Evolutionary conservation across 1,140 invertebrate species (phyloP), one percentile per base, ranked within the genome.

Genomic region (Drosophila erecta): DNA sequence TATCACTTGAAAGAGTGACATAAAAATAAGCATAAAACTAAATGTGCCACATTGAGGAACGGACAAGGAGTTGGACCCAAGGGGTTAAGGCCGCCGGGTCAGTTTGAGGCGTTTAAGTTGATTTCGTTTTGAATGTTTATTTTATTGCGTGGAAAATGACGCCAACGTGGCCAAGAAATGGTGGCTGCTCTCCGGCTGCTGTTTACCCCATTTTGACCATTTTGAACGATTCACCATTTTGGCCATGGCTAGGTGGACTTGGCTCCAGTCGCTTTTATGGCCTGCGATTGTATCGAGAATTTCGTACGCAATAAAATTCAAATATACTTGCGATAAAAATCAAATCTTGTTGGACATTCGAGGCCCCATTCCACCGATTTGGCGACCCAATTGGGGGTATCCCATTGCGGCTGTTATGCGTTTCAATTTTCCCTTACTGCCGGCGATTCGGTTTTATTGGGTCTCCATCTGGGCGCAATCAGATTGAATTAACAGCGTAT

Each of bases 121-220:
- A 91, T 90, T 89, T 90, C 87, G 74, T 79, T 90, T 90, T 91
- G 79, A 91, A 91, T 91, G 87, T 76, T 90, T 89, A 90, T 90
- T 91, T 91, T 91, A 91, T 90, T 89, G 89, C 89, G 83, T 85
- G 84, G 89, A 90, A 91, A 91, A 91, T 89, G 89, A 90, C 89
- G 89, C 89, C 89, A 91, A 90, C 81, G 80, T 91, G 89, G 89
- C 89, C 89, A 85, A 89, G 76, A 83, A 89, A 86, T 81, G 86
- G 78, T 79, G 78, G 73, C 51, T 56, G 61, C 61, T 76, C 79
- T 33, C 12, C 40, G 6, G 20, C 40, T 53, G 11, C 35, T 61
- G 44, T 15, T 20, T 44, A 27, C 56, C 54, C 55, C 57, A 44
- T 33, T 47, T 40, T 24, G 30, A 15, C 17, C 49, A 22, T 33